Evolutionary conservation across 2,888 invertebrate genomes (phyloP).

Genomic region (Xiphydria camelus): DNA sequence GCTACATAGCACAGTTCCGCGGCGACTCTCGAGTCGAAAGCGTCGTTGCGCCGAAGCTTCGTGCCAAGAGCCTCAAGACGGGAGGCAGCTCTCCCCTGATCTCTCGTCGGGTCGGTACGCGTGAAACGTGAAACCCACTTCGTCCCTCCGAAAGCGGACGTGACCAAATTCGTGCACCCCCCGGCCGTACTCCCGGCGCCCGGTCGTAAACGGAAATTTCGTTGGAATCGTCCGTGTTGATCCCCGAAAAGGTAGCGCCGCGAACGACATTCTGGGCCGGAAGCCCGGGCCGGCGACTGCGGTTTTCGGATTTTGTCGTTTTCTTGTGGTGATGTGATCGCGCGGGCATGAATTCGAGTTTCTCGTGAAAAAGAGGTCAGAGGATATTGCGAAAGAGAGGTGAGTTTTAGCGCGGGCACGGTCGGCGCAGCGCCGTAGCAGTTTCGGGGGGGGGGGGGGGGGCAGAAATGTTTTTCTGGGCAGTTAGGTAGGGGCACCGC

Average conservation of each 20-base stretch:
- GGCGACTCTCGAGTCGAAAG: conserved; percentile 32
- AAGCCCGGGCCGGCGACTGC: too few relatives aligned
- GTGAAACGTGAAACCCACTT: conserved; percentile 39
- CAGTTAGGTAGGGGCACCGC: too few relatives aligned
- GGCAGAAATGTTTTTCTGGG: too few relatives aligned
- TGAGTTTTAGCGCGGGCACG: too few relatives aligned
- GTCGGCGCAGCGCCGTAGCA: too few relatives aligned
- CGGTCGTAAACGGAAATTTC: conserved; percentile 9
- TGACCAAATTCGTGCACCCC: conserved; percentile 34
- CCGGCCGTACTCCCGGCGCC: conserved; percentile 2
- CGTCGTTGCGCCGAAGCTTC: too few relatives aligned
- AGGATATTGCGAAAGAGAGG: conserved; percentile 9
- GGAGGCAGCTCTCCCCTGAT: not conserved
- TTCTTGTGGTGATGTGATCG: conserved; percentile 11
- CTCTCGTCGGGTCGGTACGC: conserved; percentile 6
- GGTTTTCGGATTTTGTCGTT: too few relatives aligned
- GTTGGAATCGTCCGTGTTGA: too few relatives aligned
- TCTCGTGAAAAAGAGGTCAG: not conserved
- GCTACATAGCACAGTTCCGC: conserved; percentile 37
- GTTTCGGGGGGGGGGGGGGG: too few relatives aligned
- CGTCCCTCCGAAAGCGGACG: conserved; percentile 7
- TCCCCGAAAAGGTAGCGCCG: too few relatives aligned
- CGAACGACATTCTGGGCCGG: too few relatives aligned
- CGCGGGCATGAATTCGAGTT: conserved; percentile 8
- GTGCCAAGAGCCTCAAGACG: not conserved